Evolutionary conservation across 2,888 invertebrate species (phyloP).

Genomic region (Lycaena phlaeas): DNA sequence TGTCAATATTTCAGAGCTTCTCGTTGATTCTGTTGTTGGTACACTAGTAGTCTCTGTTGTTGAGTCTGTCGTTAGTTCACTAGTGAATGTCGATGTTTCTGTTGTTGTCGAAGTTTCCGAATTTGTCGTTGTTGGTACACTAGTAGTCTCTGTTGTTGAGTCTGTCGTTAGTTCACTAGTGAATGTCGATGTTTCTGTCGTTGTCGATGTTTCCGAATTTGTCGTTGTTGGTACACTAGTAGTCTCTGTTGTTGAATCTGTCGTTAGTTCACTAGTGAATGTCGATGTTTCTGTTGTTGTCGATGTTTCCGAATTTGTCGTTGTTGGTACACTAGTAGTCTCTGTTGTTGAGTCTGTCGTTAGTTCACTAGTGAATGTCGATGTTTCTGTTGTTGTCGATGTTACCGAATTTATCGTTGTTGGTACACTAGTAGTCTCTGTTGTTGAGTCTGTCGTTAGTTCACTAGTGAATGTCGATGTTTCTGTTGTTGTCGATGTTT

Average conservation of each 20-base stretch:
- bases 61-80: slow-evolving; percentile 10
- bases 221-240: slow-evolving; percentile 11
- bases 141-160: slow-evolving; percentile 10
- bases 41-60: slow-evolving; percentile 8
- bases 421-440: slow-evolving; percentile 8
- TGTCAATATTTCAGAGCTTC: slow-evolving; percentile 7
- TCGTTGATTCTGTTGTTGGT: slow-evolving; percentile 11
- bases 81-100: slow-evolving; percentile 9
- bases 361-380: not conserved
- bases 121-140: slow-evolving; percentile 13
- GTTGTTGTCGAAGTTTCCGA: slow-evolving; percentile 11
- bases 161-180: not conserved
- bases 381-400: slow-evolving; percentile 8
- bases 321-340: no score
- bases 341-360: no score
- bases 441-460: slow-evolving; percentile 10
- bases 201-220: slow-evolving; percentile 10
- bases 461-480: slow-evolving; percentile 8
- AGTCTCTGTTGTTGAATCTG: slow-evolving; percentile 13
- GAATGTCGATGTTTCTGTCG: slow-evolving; percentile 10
- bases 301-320: slow-evolving; percentile 1
- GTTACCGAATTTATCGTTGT: slow-evolving; percentile 2
- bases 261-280: slow-evolving; percentile 3
- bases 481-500: not conserved
- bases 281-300: slow-evolving; percentile 10